Evolutionary conservation across 2,797 vertebrate genomes (phyloP), one percentile per base, ranked within the genome.

Genomic region (Lepus oiostolus): DNA sequence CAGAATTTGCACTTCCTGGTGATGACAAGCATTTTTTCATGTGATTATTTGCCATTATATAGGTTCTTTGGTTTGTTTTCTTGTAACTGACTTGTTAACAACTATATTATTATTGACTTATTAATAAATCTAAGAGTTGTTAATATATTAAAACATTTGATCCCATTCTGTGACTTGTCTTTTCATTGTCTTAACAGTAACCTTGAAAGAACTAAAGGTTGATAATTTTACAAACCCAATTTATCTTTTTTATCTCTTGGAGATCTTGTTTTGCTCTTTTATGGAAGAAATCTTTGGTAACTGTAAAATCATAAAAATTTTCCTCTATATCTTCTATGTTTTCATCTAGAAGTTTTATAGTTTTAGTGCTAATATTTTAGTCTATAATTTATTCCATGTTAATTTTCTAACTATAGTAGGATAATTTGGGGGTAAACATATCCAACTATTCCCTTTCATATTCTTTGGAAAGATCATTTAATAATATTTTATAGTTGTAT

Each of bases 121-220:
- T 47, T 47, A 47, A 47, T 47, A 47, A 47, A 47, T 47, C 42
- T 11, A 95, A 86, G 58, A 77, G 2, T 32, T 83, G n/a, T 76
- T 85, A 67, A 72, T 19, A n/a, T 52, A 60, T 70, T 85, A 4
- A 90, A 90, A 85, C 91, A 86, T 88, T 82, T 88, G 70, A 60
- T 42, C 5, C 32, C 24, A 47, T 54, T 85, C 38, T 81, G 30
- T 90, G 74, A 17, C 30, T 90, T 93, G 30, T 28, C 35, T 90
- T 94, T 91, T 95, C 68, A 87, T 92, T 92, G 90, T 92, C 22
- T 68, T 67, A 91, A 50, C 13, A 85, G 30, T 79, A 2, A 63
- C 5, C 79, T 90, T 83, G 75, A 50, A 89, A 58, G n/a, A 88
- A 81, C 3, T 74, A 16, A 76, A 50, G 52, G 70, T 88, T 84